These are phyloP conservation scores for Thunnus albacares DNA, from an alignment of 2,797 vertebrate species.

Conservation along the genomic window DNA sequence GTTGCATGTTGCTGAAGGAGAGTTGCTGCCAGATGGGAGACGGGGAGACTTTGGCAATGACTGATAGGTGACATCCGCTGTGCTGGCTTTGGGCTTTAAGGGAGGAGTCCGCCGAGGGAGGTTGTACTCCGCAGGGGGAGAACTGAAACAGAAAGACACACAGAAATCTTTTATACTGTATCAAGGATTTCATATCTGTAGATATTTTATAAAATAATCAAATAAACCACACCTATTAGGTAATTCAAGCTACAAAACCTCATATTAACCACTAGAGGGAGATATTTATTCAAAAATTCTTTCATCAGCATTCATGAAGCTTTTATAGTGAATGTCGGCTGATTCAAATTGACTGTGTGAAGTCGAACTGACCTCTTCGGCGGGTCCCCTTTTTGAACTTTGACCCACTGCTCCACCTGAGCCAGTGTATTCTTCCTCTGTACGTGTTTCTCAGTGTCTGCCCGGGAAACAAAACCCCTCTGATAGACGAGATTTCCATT, in stretches of 20 bases:
- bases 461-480: conserved; percentile 84
- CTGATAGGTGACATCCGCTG: conserved; percentile 89
- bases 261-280: conserved; percentile 76
- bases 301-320: conserved; percentile 9
- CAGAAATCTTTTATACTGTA: background rate
- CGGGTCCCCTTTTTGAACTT: conserved; percentile 93
- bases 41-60: conserved; percentile 93
- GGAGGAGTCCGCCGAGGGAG: conserved; percentile 91
- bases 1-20: conserved; percentile 88
- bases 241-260: background rate
- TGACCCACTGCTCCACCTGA: conserved; percentile 97
- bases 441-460: conserved; percentile 89
- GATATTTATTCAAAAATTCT: conserved; percentile 35
- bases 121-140: conserved; percentile 86
- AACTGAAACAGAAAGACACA: conserved; percentile 64
- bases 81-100: conserved; percentile 86
- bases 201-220: background rate
- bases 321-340: background rate
- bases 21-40: conserved; percentile 87
- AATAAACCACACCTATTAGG: background rate
- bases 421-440: conserved; percentile 93
- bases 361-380: conserved; percentile 82
- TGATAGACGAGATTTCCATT: conserved; percentile 91
- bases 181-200: background rate
- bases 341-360: conserved; percentile 16